phyloP scores from a whole-genome alignment of 2,797 vertebrate species.

The Sparidentex hasta region DNA sequence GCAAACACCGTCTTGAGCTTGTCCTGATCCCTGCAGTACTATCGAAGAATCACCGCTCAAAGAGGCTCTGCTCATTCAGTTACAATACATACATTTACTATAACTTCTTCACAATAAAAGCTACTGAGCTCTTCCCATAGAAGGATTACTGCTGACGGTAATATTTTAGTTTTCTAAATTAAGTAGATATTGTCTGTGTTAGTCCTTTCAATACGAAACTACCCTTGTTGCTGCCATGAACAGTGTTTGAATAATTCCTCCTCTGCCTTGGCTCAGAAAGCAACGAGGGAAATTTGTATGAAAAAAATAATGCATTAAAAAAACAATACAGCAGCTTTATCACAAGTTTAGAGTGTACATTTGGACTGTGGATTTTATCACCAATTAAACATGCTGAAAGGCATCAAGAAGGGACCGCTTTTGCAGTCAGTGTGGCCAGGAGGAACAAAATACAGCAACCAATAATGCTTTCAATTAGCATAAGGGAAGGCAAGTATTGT shows the following conservation, averaged over 20 bases:
- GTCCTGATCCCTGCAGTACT: no score
- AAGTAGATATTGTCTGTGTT: no score
- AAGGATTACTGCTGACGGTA: background rate
- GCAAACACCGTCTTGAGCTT: background rate
- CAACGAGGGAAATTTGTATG: background rate
- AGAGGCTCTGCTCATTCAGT: no score
- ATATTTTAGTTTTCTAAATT: background rate
- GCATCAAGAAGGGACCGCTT: background rate
- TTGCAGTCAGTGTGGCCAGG: background rate
- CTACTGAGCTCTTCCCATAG: background rate
- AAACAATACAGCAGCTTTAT: background rate
- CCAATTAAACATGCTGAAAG: background rate
- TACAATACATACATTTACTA: no score
- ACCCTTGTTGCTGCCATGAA: background rate
- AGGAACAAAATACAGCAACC: background rate
- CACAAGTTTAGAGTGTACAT: background rate
- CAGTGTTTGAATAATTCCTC: background rate
- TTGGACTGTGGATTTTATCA: background rate
- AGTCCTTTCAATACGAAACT: background rate
- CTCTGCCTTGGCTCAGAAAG: background rate
- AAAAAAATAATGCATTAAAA: background rate
- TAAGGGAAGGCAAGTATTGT: background rate
- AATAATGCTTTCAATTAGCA: background rate
- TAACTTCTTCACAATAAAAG: background rate
- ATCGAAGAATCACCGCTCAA: no score